Evolutionary conservation across 2,888 invertebrate genomes (phyloP).

Genomic region (Nycteola revayana): DNA sequence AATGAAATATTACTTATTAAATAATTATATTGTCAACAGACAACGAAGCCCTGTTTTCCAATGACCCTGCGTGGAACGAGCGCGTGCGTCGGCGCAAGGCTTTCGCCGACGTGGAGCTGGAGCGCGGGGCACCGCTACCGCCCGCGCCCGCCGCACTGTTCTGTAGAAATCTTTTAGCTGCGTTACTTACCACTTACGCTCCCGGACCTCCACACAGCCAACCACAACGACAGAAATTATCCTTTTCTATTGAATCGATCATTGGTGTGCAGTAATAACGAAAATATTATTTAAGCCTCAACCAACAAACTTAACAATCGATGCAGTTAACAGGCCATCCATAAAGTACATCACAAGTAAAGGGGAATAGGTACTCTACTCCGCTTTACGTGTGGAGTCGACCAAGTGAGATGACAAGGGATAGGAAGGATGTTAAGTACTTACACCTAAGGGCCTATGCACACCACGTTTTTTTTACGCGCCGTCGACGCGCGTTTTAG

Average conservation of each 20-base stretch:
- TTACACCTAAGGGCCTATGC: too few relatives aligned
- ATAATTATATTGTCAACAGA: conserved; percentile 33
- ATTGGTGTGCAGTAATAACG: conserved; percentile 81
- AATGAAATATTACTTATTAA: too few relatives aligned
- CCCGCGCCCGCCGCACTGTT: conserved; percentile 52
- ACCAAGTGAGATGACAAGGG: too few relatives aligned
- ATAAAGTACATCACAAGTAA: too few relatives aligned
- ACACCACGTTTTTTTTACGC: too few relatives aligned
- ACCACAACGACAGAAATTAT: conserved; percentile 66
- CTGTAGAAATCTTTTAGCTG: conserved; percentile 76
- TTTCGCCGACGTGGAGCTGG: conserved; percentile 87
- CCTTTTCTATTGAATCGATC: conserved; percentile 87
- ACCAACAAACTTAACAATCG: too few relatives aligned
- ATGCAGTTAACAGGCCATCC: too few relatives aligned
- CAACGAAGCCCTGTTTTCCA: conserved; percentile 39
- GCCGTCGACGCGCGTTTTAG: too few relatives aligned
- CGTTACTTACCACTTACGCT: conserved; percentile 62
- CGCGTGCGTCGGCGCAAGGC: conserved; percentile 80
- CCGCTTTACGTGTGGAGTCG: too few relatives aligned
- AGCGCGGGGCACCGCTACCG: conserved; percentile 64
- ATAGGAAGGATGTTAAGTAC: too few relatives aligned
- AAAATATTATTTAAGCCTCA: too few relatives aligned
- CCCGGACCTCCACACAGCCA: conserved; percentile 44
- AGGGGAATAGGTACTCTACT: too few relatives aligned
- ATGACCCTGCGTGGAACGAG: conserved; percentile 76